A percentile compares a stretch with the other conserved stretches of the same genome.
These are phyloP conservation scores for Prunella himalayana DNA, from an alignment of 2,113 vertebrate genomes.

Conservation along the genomic window DNA sequence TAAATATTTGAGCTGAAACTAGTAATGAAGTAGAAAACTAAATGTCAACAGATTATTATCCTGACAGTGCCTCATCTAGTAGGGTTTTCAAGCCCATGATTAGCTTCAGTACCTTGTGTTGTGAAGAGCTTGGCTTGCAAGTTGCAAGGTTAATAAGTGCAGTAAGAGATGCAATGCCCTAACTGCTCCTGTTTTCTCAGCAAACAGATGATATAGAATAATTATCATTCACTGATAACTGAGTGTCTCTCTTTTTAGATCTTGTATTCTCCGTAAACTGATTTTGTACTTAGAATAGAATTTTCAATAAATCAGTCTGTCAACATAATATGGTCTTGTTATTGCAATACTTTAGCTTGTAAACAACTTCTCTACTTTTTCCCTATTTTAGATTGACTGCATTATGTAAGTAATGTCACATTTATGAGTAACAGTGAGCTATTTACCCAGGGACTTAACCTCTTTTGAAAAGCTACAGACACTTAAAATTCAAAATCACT, in stretches of 20 bases:
- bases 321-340: not conserved
- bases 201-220: constrained; percentile 1
- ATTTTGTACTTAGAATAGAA: not conserved
- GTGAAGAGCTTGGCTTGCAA: not conserved
- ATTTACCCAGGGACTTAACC: not conserved
- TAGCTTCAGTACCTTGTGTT: not conserved
- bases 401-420: not conserved
- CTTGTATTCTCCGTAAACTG: not conserved
- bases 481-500: not conserved
- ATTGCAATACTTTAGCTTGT: not conserved
- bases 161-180: not conserved
- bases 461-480: not conserved
- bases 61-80: not conserved
- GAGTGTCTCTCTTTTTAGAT: not conserved
- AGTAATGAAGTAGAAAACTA: not conserved
- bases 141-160: not conserved
- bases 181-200: constrained; percentile 35
- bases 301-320: not conserved
- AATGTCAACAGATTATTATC: not conserved
- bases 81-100: not conserved
- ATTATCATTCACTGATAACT: not conserved
- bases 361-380: not conserved
- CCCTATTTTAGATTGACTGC: not conserved
- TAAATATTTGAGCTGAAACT: not conserved
- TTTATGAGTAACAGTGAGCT: not conserved